These are phyloP conservation scores for Pyrrhosoma nymphula DNA, from an alignment of 2,888 invertebrate genomes.

Conservation along the genomic window DNA sequence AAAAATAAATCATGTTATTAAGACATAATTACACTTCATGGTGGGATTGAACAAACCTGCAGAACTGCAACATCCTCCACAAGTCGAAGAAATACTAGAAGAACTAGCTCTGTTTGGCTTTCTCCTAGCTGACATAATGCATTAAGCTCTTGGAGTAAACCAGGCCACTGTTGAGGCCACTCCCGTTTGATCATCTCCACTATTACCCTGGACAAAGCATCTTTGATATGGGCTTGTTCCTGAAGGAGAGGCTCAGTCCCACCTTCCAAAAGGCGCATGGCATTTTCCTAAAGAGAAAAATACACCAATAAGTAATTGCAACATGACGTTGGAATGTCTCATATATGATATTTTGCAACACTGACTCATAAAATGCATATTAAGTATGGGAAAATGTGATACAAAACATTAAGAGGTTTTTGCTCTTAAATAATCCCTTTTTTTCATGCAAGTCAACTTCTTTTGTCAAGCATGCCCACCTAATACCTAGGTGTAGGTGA, in stretches of 20 bases:
- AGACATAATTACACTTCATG: too few species aligned
- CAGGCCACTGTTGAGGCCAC: conserved; percentile 98
- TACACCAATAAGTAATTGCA: conserved; percentile 54
- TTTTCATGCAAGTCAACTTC: too few species aligned
- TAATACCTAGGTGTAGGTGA: too few species aligned
- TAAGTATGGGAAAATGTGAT: too few species aligned
- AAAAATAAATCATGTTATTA: too few species aligned
- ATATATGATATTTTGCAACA: too few species aligned
- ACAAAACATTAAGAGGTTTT: too few species aligned
- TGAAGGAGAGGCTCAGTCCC: conserved; percentile 88
- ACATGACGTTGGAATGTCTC: neutral
- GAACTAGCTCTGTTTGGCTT: conserved; percentile 92
- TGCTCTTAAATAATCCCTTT: too few species aligned
- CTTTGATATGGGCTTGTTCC: conserved; percentile 88
- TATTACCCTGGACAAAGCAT: conserved; percentile 92
- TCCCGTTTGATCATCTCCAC: conserved; percentile 98
- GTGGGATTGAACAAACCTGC: conserved; percentile 80
- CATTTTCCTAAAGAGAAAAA: conserved; percentile 83
- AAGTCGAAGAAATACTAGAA: conserved; percentile 92
- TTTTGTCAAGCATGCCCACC: too few species aligned
- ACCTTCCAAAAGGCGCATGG: conserved; percentile 89
- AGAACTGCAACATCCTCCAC: conserved; percentile 96
- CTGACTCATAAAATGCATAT: too few species aligned
- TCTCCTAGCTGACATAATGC: conserved; percentile 91
- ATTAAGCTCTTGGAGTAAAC: conserved; percentile 89